Percentiles rank a stretch among this genome's conserved stretches.
These are phyloP conservation scores for Rhinophrynus dorsalis DNA, from an alignment of 2,797 vertebrate species.

Conservation along the genomic window DNA sequence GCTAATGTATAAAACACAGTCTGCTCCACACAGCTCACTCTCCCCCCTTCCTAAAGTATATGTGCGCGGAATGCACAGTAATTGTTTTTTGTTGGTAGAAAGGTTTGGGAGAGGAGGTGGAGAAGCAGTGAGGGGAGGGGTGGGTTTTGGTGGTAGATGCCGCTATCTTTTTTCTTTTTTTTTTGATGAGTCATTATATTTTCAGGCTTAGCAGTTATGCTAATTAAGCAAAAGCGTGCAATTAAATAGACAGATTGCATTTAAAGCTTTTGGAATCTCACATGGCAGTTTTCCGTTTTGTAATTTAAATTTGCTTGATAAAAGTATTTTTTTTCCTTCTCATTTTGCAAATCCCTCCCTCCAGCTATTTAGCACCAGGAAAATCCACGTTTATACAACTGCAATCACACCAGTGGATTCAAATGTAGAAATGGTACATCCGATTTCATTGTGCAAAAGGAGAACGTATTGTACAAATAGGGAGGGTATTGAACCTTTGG, in stretches of 20 bases:
- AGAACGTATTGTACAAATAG: too few relatives aligned
- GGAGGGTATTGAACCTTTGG: too few relatives aligned
- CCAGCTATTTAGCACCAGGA: constrained; percentile 27
- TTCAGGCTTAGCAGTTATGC: constrained; percentile 47
- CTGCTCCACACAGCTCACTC: too few relatives aligned
- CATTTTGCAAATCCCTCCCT: constrained; percentile 41
- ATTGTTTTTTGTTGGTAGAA: neutral
- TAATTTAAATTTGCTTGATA: constrained; percentile 50
- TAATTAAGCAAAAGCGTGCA: constrained; percentile 48
- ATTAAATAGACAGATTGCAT: constrained; percentile 51
- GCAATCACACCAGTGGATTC: neutral
- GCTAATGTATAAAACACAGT: too few relatives aligned
- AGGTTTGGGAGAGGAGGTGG: neutral
- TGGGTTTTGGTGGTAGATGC: constrained; percentile 16
- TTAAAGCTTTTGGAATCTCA: constrained; percentile 44
- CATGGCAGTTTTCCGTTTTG: constrained; percentile 45
- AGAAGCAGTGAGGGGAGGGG: neutral
- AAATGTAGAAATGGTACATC: too few relatives aligned
- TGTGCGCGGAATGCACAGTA: neutral
- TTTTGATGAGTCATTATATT: constrained; percentile 52
- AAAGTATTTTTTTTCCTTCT: constrained; percentile 34
- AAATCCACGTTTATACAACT: constrained; percentile 12
- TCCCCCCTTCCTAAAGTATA: too few relatives aligned
- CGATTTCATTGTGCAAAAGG: too few relatives aligned
- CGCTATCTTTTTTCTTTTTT: constrained; percentile 23